A percentile compares a stretch with the other conserved stretches of the same genome.
phyloP scores from a whole-genome alignment of 2,797 vertebrate genomes.

The Pangasius krempfi region DNA sequence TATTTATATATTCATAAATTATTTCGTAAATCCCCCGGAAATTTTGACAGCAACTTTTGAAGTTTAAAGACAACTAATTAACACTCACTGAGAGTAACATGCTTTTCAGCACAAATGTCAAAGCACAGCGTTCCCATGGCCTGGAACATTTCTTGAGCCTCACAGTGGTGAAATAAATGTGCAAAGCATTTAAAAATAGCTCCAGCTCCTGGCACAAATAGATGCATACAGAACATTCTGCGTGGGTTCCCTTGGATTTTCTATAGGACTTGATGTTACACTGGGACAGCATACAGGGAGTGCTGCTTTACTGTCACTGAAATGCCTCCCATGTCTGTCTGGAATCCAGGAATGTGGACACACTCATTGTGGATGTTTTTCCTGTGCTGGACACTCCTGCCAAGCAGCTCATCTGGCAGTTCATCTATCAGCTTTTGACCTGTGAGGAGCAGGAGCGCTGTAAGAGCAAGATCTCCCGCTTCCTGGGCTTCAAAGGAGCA shows the following conservation, averaged over 20 bases:
- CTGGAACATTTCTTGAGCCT: slow-evolving; percentile 25
- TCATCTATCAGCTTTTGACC: slow-evolving; percentile 96
- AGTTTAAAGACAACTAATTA: slow-evolving; percentile 25
- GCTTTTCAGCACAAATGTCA: slow-evolving; percentile 42
- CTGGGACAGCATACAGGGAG: background rate
- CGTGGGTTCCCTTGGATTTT: slow-evolving; percentile 37
- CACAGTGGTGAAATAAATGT: slow-evolving; percentile 34
- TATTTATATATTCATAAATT: background rate
- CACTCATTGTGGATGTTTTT: slow-evolving; percentile 94
- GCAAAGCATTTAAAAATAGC: slow-evolving; percentile 55
- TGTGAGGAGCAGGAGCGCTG: slow-evolving; percentile 96
- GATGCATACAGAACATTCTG: slow-evolving; percentile 45
- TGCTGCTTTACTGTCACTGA: slow-evolving; percentile 36
- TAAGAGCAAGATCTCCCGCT: slow-evolving; percentile 85
- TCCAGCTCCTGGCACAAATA: slow-evolving; percentile 49
- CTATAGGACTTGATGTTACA: slow-evolving; percentile 19
- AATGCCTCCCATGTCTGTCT: slow-evolving; percentile 53
- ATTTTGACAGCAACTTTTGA: slow-evolving; percentile 9
- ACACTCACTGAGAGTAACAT: slow-evolving; percentile 13
- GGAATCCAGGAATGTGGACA: slow-evolving; percentile 90
- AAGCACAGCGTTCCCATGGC: slow-evolving; percentile 14
- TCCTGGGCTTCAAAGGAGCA: slow-evolving; percentile 83
- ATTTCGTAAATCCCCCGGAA: background rate
- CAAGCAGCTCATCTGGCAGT: slow-evolving; percentile 98
- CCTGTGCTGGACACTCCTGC: slow-evolving; percentile 95